Evolutionary conservation across 2,888 invertebrate species (phyloP).

Genomic region (Eilema sororculum): DNA sequence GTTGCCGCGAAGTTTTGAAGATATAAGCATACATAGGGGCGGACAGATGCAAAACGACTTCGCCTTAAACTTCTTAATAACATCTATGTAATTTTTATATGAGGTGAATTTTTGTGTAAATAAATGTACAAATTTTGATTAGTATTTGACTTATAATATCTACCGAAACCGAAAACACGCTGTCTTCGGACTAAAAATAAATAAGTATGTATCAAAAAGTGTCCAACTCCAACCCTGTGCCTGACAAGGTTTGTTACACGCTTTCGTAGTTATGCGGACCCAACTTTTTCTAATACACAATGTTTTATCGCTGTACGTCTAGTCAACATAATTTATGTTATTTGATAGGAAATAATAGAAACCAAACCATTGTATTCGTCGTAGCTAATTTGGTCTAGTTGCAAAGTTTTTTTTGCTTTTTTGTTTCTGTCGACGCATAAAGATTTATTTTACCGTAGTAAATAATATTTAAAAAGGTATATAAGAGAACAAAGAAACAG

Average conservation of each 20-base stretch:
- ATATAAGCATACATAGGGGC: no score
- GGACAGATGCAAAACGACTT: no score
- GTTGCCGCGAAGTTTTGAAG: no score
- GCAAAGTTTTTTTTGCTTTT: neutral
- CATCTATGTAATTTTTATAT: no score
- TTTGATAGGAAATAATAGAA: constrained; percentile 16
- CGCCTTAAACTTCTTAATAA: no score
- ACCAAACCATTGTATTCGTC: constrained; percentile 16
- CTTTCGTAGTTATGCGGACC: constrained; percentile 32
- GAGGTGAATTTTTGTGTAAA: no score
- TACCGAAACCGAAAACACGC: no score
- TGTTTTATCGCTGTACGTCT: constrained; percentile 23
- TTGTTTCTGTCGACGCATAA: neutral
- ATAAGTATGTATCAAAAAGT: neutral
- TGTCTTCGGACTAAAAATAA: neutral
- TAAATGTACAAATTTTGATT: no score
- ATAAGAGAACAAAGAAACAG: neutral
- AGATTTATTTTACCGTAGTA: neutral
- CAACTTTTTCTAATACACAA: constrained; percentile 38
- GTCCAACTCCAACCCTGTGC: constrained; percentile 14
- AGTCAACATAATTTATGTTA: constrained; percentile 26
- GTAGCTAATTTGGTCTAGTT: constrained; percentile 11
- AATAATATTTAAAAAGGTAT: neutral
- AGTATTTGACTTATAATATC: no score
- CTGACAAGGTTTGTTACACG: constrained; percentile 23